A percentile compares a stretch with the other conserved stretches of the same genome.
These are phyloP conservation scores for Oceanodroma leucorhoa DNA, from an alignment of 2,797 vertebrate genomes.

Conservation along the genomic window DNA sequence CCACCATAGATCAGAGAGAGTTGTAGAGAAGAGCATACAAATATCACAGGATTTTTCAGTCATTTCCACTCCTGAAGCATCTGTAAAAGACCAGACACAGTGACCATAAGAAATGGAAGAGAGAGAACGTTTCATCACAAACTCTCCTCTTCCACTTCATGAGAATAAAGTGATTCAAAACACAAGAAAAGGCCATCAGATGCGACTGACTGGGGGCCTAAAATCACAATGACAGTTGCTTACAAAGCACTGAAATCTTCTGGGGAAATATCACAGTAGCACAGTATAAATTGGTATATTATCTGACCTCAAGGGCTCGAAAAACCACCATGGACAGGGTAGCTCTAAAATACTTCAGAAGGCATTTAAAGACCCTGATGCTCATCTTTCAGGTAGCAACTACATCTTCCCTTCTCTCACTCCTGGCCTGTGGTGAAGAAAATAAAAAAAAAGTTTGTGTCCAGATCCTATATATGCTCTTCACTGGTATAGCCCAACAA, in stretches of 20 bases:
- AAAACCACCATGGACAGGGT: background rate
- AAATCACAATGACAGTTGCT: background rate
- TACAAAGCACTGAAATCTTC: background rate
- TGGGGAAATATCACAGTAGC: background rate
- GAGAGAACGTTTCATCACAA: background rate
- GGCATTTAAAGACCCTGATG: background rate
- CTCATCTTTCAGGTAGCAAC: background rate
- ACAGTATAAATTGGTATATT: background rate
- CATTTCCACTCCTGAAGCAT: background rate
- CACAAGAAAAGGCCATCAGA: background rate
- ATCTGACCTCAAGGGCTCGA: background rate
- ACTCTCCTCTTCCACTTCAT: background rate
- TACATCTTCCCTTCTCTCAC: background rate
- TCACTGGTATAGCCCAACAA: background rate
- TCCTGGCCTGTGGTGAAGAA: background rate
- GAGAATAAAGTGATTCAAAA: background rate
- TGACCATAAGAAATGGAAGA: background rate
- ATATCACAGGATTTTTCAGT: background rate
- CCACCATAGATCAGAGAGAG: background rate
- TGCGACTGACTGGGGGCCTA: accelerated
- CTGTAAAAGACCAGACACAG: background rate
- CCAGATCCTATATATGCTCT: background rate
- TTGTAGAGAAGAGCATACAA: background rate
- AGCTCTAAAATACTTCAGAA: background rate
- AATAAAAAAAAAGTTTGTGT: background rate